Evolutionary conservation across 2,113 vertebrate species (phyloP).

Genomic region (Zosterops japonicus): DNA sequence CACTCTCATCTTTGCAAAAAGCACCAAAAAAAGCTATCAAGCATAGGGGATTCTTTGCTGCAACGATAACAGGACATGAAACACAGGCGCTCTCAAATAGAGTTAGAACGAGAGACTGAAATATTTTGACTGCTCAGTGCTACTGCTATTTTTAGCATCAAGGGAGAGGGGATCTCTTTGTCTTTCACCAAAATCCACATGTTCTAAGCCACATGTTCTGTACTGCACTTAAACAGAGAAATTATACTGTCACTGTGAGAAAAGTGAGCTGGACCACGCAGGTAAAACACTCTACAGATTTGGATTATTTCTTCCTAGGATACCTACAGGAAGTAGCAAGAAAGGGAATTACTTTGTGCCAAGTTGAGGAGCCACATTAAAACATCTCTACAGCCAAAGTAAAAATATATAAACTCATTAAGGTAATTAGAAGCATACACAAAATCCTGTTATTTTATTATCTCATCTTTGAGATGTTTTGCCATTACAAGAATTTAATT

Average conservation of each 20-base stretch:
- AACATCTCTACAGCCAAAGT: background rate
- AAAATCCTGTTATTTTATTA: slow-evolving; percentile 30
- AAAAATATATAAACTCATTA: slow-evolving; percentile 32
- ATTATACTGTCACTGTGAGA: background rate
- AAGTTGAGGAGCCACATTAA: background rate
- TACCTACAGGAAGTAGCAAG: background rate
- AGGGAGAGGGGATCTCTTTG: background rate
- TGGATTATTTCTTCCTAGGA: background rate
- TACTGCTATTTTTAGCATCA: background rate
- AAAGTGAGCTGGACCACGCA: background rate
- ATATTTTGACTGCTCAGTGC: background rate
- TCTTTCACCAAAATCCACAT: background rate
- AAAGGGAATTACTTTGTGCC: background rate
- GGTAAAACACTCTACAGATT: background rate
- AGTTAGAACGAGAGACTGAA: background rate
- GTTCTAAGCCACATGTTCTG: background rate
- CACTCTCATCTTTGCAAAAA: slow-evolving; percentile 54
- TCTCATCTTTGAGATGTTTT: slow-evolving; percentile 10
- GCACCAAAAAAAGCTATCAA: slow-evolving; percentile 25
- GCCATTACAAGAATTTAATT: background rate
- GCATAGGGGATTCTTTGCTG: background rate
- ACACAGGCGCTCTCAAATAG: background rate
- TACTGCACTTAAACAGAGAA: background rate
- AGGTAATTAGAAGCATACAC: background rate
- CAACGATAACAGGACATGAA: slow-evolving; percentile 6